Evolutionary conservation across 2,888 invertebrate species (phyloP), one percentile per base, ranked within the genome.

Genomic region (Steinernema carpocapsae): DNA sequence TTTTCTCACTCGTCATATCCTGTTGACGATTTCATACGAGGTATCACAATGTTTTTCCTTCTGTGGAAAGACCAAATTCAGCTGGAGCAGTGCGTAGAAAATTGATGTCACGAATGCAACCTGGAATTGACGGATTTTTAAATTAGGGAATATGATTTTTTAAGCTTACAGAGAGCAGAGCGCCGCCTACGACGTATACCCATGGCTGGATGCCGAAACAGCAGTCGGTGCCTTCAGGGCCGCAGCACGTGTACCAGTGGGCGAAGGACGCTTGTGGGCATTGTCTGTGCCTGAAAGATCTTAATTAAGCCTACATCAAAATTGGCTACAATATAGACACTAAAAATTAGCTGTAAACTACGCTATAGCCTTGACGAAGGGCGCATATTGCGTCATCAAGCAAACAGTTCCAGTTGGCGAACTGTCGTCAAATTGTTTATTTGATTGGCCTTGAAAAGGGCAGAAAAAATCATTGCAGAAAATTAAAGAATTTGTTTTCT

Each of bases 181-280:
- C 73, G 24, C 78, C 80, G 32, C 74, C 74, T 19, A 79, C 56
- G 24, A 79, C 74, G 71, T 72, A 75, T n/a, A 80, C 79, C 84
- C 84, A 85, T 75, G 82, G 83, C 72, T 86, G 86, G 52, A 85
- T 78, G 26, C 83, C 83, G 64, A 84, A 82, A 76, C 86, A 86
- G 70, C 86, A 86, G n/a, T 86, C 85, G 0, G 84, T 80, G 48
- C 77, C 79, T 19, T 79, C 74, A 14, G 72, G 72, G 7, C 86
- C 86, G 72, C 86, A 86, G 64, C 86, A 86, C 52, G 81, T 79
- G 76, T 81, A 86, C 74, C 85, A 84, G 75, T 86, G 86, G 73
- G 84, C 81, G 6, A 81, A 79, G 1, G 85, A 83, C 1, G 80
- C 86, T 72, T 81, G 77, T 0, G 85, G 82, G 70, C 86, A 86